These are phyloP conservation scores for Helogale parvula DNA, from an alignment of 2,113 vertebrate species.

Conservation along the genomic window DNA sequence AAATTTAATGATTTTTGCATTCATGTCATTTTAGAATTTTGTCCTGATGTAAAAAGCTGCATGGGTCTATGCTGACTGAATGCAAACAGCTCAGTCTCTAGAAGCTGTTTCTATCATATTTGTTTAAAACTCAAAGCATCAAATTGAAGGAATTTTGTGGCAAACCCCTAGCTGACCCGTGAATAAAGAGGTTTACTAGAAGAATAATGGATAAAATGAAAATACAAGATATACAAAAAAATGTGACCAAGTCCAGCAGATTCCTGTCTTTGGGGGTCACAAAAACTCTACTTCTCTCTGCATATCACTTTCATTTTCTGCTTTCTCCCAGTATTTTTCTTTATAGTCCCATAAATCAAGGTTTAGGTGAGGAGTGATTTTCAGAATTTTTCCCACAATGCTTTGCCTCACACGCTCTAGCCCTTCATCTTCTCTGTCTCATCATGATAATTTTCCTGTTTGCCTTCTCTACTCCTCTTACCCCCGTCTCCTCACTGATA, in stretches of 20 bases:
- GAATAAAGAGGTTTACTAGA: background rate
- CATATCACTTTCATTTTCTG: background rate
- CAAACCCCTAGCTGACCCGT: background rate
- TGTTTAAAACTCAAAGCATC: background rate
- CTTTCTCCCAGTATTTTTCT: background rate
- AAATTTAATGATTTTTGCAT: background rate
- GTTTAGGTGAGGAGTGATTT: background rate
- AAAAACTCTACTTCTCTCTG: background rate
- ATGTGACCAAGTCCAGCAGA: background rate
- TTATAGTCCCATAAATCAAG: background rate
- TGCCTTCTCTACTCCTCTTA: background rate
- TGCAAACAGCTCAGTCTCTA: background rate
- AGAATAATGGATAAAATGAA: background rate
- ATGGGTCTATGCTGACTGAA: background rate
- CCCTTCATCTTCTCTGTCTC: background rate
- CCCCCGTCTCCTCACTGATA: background rate
- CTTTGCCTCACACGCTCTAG: background rate
- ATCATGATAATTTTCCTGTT: background rate
- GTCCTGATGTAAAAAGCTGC: background rate
- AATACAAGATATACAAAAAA: background rate
- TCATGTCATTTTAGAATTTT: background rate
- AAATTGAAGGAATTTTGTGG: background rate
- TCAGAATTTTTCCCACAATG: background rate
- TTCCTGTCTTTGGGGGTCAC: background rate
- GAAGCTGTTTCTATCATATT: background rate